phyloP scores from a whole-genome alignment of 1,140 invertebrate genomes.

The Tetragonula clypearis region DNA sequence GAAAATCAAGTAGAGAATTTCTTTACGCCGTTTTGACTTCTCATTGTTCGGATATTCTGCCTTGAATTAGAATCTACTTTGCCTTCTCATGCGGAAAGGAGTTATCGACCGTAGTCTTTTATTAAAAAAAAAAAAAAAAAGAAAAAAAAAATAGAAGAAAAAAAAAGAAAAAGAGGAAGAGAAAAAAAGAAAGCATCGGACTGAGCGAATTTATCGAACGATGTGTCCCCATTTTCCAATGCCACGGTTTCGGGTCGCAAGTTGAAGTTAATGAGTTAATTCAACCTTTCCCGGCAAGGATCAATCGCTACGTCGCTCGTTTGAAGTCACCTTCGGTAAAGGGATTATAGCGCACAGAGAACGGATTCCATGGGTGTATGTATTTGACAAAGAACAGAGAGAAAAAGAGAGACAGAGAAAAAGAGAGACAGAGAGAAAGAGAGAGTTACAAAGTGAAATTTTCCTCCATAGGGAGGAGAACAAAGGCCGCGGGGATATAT shows the following conservation, averaged over 20 bases:
- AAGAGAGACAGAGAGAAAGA: background rate
- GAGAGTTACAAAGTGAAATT: constrained; percentile 24
- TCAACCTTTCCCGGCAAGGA: background rate
- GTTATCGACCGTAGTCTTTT: fast-evolving
- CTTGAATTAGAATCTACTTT: background rate
- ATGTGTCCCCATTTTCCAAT: background rate
- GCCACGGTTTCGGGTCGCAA: background rate
- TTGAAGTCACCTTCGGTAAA: constrained; percentile 30
- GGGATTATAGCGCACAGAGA: constrained; percentile 1
- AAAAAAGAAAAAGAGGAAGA: background rate
- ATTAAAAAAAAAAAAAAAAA: background rate
- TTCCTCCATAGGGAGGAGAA: background rate
- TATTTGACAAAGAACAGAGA: constrained; percentile 16
- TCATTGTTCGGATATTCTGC: no score
- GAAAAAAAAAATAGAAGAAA: background rate
- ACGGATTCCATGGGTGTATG: constrained; percentile 24
- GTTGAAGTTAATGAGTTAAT: constrained; percentile 36
- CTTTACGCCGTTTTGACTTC: no score
- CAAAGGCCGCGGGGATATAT: background rate
- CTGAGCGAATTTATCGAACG: background rate
- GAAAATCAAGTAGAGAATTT: no score
- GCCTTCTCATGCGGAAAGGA: background rate
- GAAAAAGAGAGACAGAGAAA: no score
- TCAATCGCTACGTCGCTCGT: constrained; percentile 21
- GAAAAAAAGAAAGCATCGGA: background rate